Evolutionary conservation across 2,888 invertebrate genomes (phyloP).

Genomic region (Cartodere bifasciata): DNA sequence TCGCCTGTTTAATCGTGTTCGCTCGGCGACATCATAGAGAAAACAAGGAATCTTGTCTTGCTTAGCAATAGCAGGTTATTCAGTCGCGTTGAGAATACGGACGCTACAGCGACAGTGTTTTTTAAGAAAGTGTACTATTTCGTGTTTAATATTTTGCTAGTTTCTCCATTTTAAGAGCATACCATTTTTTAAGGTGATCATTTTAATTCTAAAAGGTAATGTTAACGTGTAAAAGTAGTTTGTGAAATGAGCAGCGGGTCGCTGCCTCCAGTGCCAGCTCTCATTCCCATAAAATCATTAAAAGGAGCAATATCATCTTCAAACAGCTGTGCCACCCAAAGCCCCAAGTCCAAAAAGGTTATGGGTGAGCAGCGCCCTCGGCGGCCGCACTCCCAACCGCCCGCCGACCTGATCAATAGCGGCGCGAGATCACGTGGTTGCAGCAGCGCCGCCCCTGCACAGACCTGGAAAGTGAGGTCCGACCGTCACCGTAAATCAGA

Average conservation of each 20-base stretch:
- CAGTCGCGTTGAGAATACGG: too few relatives aligned
- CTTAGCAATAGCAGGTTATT: too few relatives aligned
- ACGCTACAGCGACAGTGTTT: too few relatives aligned
- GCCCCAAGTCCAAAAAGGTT: slow-evolving; percentile 26
- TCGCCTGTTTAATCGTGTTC: too few relatives aligned
- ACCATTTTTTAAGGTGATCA: too few relatives aligned
- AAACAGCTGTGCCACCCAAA: slow-evolving; percentile 21
- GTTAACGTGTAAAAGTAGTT: too few relatives aligned
- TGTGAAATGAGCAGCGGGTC: slow-evolving; percentile 31
- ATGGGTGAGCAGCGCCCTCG: slow-evolving; percentile 35
- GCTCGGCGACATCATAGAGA: too few relatives aligned
- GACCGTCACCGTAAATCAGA: slow-evolving; percentile 38
- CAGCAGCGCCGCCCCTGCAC: slow-evolving; percentile 31
- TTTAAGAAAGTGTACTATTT: too few relatives aligned
- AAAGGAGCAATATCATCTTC: slow-evolving; percentile 16
- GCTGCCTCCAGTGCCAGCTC: slow-evolving; percentile 34
- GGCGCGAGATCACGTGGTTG: slow-evolving; percentile 34
- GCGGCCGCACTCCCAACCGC: slow-evolving; percentile 29
- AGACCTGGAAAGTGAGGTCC: slow-evolving; percentile 33
- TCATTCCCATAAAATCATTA: slow-evolving; percentile 35
- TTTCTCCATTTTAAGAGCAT: too few relatives aligned
- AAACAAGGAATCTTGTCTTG: too few relatives aligned
- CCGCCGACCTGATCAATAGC: slow-evolving; percentile 32
- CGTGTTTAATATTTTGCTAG: too few relatives aligned
- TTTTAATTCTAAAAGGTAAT: too few relatives aligned